These are phyloP conservation scores for Drosophila varians DNA, from an alignment of 1,140 invertebrate species.

Conservation along the genomic window DNA sequence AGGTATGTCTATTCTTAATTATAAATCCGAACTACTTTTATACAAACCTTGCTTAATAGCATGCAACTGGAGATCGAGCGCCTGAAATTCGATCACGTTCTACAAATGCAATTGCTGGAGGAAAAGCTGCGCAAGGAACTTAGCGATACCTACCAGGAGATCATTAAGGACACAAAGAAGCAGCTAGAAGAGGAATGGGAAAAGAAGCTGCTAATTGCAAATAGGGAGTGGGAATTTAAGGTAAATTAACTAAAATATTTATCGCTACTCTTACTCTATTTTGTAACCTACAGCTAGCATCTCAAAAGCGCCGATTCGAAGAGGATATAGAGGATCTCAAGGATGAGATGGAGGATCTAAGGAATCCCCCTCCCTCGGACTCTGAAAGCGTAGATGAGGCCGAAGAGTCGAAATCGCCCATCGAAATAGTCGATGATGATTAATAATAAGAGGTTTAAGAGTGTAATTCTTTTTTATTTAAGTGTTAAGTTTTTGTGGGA, in stretches of 20 bases:
- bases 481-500: constrained; percentile 14
- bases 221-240: constrained; percentile 60
- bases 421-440: constrained; percentile 65
- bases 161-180: constrained; percentile 35
- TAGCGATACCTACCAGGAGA: constrained; percentile 44
- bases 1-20: constrained; percentile 23
- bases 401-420: constrained; percentile 30
- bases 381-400: constrained; percentile 25
- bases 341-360: constrained; percentile 63
- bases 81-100: constrained; percentile 33
- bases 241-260: constrained; percentile 10
- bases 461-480: constrained; percentile 2
- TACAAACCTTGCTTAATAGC: constrained; percentile 15
- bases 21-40: background rate
- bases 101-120: constrained; percentile 52
- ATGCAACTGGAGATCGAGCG: constrained; percentile 49
- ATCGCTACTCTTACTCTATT: background rate
- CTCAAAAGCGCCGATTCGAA: constrained; percentile 49
- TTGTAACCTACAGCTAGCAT: constrained; percentile 27
- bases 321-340: constrained; percentile 68
- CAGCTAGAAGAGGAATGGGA: constrained; percentile 39
- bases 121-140: constrained; percentile 69
- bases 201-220: constrained; percentile 35
- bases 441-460: constrained; percentile 8
- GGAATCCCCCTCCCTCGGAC: constrained; percentile 1